Conservation (phyloP, 2,113 vertebrate species). For the Passer domesticus region DNA sequence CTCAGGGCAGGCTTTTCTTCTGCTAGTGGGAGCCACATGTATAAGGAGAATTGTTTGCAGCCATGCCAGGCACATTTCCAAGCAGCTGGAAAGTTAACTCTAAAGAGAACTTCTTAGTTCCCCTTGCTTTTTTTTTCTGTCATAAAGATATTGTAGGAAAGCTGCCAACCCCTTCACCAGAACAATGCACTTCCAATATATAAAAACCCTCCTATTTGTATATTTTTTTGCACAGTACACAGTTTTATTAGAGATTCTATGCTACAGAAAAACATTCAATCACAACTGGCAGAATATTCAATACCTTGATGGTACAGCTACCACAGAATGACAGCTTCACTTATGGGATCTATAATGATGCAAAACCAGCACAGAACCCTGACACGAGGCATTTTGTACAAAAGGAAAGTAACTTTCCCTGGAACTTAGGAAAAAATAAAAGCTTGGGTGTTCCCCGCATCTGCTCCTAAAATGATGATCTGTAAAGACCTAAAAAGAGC, state of each 20-base stretch:
- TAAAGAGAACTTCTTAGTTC: not conserved
- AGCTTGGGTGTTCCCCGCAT: not conserved
- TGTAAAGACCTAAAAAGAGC: not conserved
- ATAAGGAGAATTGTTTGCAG: not conserved
- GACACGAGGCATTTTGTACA: not conserved
- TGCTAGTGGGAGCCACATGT: not conserved
- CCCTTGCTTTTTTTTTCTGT: not conserved
- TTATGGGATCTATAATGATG: not conserved
- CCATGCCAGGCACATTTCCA: not conserved
- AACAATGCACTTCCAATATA: rapidly evolving
- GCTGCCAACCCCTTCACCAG: not conserved
- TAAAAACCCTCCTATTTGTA: not conserved
- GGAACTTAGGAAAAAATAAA: not conserved
- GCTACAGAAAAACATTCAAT: not conserved
- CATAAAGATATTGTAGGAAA: not conserved
- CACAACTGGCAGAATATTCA: not conserved
- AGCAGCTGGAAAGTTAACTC: not conserved
- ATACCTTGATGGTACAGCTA: not conserved
- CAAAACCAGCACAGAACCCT: not conserved
- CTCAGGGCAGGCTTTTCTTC: not conserved
- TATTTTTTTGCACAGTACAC: not conserved
- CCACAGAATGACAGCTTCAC: not conserved
- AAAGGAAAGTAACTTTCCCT: not conserved
- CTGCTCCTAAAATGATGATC: not conserved
- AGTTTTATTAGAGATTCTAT: not conserved